Evolutionary conservation across 2,113 vertebrate genomes (phyloP), one percentile per base, ranked within the genome.

Genomic region (Phrynosoma blainvillii): DNA sequence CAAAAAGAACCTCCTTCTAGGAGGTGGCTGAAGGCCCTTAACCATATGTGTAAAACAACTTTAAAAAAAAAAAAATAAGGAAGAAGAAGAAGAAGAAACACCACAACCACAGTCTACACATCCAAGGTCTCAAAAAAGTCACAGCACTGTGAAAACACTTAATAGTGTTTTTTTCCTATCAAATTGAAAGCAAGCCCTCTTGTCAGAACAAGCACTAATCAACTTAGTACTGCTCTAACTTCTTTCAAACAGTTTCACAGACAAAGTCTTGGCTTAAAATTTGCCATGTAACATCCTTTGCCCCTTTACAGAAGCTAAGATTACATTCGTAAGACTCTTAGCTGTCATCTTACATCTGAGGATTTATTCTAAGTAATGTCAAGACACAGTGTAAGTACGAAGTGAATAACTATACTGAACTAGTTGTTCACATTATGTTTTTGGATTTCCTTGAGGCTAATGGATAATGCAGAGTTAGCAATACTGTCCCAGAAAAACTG

Each of bases 251-350:
- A 32, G 36, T 40, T 30, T 14, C 42, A 70, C 36, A 83, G 82
- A 84, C 77, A 85, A 80, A 84, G 27, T 42, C 70, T 85, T 75
- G 47, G 5, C 36, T 88, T 73, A 79, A 87, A 71, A 91, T 20
- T 40, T 88, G 36, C 20, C 40, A 89, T 14, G 27, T 0, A 75
- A 42, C 36, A 70, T 62, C 66, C 73, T 75, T 18, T 20, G 16
- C 65, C 59, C 23, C 21, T 71, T 83, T 0, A 83, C 9, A 81
- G 10, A 9, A 78, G 30, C 25, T 1, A 79, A 59, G 20, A 84
- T 82, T 47, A 86, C 1, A 1, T 0, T 4, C 10, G 0, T n/a
- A 21, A 79, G 73, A 23, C 54, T 76, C 66, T 71, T 70, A 56
- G 82, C 27, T 74, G 47, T 1, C 66, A 68, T 11, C 59, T 89